phyloP scores from a whole-genome alignment of 2,888 invertebrate species.

The Morpho deidamia region DNA sequence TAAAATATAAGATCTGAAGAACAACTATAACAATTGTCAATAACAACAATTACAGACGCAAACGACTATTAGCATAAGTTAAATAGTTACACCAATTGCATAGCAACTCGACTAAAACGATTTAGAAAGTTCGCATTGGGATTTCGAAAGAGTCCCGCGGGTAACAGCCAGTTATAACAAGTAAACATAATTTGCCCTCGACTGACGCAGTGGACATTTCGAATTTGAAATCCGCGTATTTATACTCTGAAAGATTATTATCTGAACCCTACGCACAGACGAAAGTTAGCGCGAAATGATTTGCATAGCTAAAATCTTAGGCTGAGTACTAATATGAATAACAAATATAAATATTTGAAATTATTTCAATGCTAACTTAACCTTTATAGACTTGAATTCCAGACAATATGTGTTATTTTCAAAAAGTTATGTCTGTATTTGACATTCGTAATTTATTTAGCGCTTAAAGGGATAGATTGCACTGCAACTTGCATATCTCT shows the following conservation, averaged over 20 bases:
- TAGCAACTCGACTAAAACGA: constrained; percentile 4
- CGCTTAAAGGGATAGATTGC: too few species aligned
- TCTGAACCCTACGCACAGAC: constrained; percentile 35
- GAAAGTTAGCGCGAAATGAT: constrained; percentile 38
- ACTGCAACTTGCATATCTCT: too few species aligned
- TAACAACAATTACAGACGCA: not conserved
- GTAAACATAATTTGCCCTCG: constrained; percentile 25
- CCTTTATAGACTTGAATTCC: too few species aligned
- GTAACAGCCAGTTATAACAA: constrained; percentile 17
- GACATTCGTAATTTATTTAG: too few species aligned
- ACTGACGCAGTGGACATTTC: constrained; percentile 38
- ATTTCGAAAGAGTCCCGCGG: constrained; percentile 22
- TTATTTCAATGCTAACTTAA: too few species aligned
- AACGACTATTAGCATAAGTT: not conserved
- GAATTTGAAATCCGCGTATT: constrained; percentile 58
- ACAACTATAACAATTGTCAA: too few species aligned
- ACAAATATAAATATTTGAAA: too few species aligned
- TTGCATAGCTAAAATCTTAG: constrained; percentile 19
- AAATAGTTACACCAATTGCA: not conserved
- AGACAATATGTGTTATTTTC: too few species aligned
- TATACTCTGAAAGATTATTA: constrained; percentile 50
- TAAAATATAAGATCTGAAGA: too few species aligned
- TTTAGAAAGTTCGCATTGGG: constrained; percentile 17
- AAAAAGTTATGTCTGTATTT: too few species aligned
- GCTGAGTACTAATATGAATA: not conserved